Evolutionary conservation across 2,888 invertebrate genomes (phyloP), one percentile per base, ranked within the genome.

Genomic region (Atherix ibis): DNA sequence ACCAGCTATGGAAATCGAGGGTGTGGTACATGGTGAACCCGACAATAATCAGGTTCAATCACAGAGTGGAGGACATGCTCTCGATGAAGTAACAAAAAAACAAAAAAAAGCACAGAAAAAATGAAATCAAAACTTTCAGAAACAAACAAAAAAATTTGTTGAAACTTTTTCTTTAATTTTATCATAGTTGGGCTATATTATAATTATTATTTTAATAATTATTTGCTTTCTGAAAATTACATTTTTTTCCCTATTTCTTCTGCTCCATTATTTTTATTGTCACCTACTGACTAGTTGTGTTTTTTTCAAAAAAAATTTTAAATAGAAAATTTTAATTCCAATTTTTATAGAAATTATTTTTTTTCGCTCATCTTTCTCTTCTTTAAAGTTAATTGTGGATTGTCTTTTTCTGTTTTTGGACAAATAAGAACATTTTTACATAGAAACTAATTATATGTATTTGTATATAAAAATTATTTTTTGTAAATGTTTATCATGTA

Each of bases 21-120:
- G 60, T 28, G 53, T 56, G 34, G 52, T 62, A 14, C 48, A 49
- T 31, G 62, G 61, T 39, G 57, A 51, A 41, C 47, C 61, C 38
- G 60, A 59, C 50, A 61, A 61, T 55, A 54, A 48, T 53, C 58
- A 56, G 53, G 55, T 61, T 49, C 58, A 61, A 52, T 62, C 60
- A 44, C 56, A 58, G 54, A 56, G 55, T 46, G 56, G 57, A 46
- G 54, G 53, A 49, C 48, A 44, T 49, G 45, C 44, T 45, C 46
- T 38, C 22, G 40, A 53, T 45, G 52, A 60, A 51, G 52, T 50
- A 51, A 55, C n/a, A n/a, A n/a, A n/a, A 43, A 15, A 25, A 14
- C 15, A 14, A 15, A 13, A 14, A 13, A 13, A 26, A 26, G 26
- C 26, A 26, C 26, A 13, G 10, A 28, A 13, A 28, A 28, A 28